Conservation (phyloP, 2,113 vertebrate genomes). For the Malurus cyaneus region DNA sequence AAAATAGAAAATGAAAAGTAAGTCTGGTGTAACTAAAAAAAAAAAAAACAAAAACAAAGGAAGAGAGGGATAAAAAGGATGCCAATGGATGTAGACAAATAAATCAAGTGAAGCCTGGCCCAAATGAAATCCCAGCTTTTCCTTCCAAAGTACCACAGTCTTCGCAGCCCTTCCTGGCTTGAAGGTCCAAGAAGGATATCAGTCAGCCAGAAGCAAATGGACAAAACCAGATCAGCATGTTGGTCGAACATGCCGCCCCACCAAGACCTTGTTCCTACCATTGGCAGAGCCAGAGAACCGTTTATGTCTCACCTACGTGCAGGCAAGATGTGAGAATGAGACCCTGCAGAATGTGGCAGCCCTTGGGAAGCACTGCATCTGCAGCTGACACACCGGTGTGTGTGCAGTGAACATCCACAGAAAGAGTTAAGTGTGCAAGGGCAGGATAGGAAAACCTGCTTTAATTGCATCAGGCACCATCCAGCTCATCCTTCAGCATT, state of each 20-base stretch:
- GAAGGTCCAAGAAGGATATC: not conserved
- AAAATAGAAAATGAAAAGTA: not conserved
- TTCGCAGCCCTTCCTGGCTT: not conserved
- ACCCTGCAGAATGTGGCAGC: not conserved
- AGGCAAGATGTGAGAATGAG: not conserved
- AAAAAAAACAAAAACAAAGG: not conserved
- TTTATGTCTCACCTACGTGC: fast-evolving
- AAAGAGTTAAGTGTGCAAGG: not conserved
- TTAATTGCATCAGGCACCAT: not conserved
- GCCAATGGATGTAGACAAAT: not conserved
- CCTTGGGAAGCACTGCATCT: not conserved
- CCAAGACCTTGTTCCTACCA: not conserved
- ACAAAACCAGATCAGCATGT: not conserved
- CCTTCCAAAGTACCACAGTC: not conserved
- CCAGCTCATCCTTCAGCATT: not conserved
- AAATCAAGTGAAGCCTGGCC: not conserved
- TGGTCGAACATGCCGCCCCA: not conserved
- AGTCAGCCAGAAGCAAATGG: not conserved
- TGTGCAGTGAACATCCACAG: fast-evolving
- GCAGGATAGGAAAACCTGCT: not conserved
- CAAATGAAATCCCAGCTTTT: not conserved
- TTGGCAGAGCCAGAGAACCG: not conserved
- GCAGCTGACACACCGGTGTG: not conserved
- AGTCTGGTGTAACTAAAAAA: not conserved
- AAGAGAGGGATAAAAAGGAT: not conserved